Percentiles rank a stretch among this genome's conserved stretches.
Evolutionary conservation across 2,113 vertebrate genomes (phyloP).

Genomic region (Neodontobutis hainanensis): DNA sequence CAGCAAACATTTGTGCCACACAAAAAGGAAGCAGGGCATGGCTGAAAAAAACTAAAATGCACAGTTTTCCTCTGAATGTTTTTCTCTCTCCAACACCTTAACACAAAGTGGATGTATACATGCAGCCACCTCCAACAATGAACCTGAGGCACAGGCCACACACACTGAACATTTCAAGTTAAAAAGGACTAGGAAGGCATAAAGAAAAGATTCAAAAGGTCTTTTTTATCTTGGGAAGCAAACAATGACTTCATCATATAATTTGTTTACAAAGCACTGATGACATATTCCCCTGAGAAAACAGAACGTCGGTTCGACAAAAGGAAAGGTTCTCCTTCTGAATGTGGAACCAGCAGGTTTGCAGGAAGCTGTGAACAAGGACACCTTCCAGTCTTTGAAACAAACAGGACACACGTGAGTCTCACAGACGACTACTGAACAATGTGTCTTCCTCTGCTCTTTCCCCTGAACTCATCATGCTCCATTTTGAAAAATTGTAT

Average conservation of each 20-base stretch:
- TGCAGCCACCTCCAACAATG: neutral
- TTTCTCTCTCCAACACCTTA: slow-evolving; percentile 1
- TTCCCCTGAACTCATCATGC: slow-evolving; percentile 20
- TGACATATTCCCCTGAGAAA: slow-evolving; percentile 44
- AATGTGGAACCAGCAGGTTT: slow-evolving; percentile 41
- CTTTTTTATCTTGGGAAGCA: slow-evolving; percentile 32
- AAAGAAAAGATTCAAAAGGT: slow-evolving; percentile 14
- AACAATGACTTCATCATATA: slow-evolving; percentile 60
- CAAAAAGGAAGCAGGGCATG: slow-evolving; percentile 14
- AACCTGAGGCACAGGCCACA: neutral
- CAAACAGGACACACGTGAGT: slow-evolving; percentile 70
- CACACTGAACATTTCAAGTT: slow-evolving; percentile 4
- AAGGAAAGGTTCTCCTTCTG: slow-evolving; percentile 63
- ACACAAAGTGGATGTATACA: slow-evolving; percentile 4
- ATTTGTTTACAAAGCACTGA: slow-evolving; percentile 62
- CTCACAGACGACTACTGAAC: slow-evolving; percentile 34
- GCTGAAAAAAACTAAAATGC: slow-evolving; percentile 29
- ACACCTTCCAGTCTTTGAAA: slow-evolving; percentile 62
- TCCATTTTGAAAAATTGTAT: neutral
- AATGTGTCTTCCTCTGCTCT: slow-evolving; percentile 28
- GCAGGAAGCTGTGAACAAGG: slow-evolving; percentile 70
- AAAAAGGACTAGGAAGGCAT: slow-evolving; percentile 1
- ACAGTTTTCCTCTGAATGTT: slow-evolving; percentile 4
- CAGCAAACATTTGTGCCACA: slow-evolving; percentile 44
- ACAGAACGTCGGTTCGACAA: slow-evolving; percentile 53